phyloP scores from a whole-genome alignment of 2,888 invertebrate species.

The Phymatocera aterrima region DNA sequence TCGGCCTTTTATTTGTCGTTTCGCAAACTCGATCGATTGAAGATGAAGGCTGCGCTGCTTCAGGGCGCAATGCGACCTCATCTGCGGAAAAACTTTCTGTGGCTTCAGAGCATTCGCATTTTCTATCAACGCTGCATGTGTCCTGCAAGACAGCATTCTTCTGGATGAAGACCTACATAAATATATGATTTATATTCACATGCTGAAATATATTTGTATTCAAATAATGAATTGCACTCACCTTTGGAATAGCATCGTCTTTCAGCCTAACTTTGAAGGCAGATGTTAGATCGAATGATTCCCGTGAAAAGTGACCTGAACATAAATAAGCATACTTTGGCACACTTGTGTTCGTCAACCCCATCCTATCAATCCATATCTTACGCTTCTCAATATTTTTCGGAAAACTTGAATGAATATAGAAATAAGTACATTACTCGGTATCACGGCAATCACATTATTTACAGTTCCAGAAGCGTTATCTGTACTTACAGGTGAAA shows the following conservation, averaged over 20 bases:
- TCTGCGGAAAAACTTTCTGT: background rate
- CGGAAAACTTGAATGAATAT: constrained; percentile 27
- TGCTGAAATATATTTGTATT: constrained; percentile 3
- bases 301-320: background rate
- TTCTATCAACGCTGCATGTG: background rate
- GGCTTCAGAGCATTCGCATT: background rate
- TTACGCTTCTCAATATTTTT: constrained; percentile 30
- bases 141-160: background rate
- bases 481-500: constrained; percentile 24
- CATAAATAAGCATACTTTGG: constrained; percentile 30
- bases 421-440: constrained; percentile 18
- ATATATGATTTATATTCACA: background rate
- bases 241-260: background rate
- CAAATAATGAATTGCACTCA: too few relatives aligned
- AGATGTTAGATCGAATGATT: background rate
- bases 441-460: constrained; percentile 29
- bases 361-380: constrained; percentile 25
- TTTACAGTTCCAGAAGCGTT: constrained; percentile 18
- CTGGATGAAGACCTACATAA: background rate
- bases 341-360: constrained; percentile 17
- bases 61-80: background rate
- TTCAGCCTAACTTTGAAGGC: background rate
- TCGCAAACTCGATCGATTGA: background rate
- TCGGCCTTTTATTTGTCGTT: background rate
- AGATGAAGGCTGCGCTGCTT: background rate